Base-by-base conservation (phyloP, 2,113 vertebrate species). In the Capreolus pygargus region DNA sequence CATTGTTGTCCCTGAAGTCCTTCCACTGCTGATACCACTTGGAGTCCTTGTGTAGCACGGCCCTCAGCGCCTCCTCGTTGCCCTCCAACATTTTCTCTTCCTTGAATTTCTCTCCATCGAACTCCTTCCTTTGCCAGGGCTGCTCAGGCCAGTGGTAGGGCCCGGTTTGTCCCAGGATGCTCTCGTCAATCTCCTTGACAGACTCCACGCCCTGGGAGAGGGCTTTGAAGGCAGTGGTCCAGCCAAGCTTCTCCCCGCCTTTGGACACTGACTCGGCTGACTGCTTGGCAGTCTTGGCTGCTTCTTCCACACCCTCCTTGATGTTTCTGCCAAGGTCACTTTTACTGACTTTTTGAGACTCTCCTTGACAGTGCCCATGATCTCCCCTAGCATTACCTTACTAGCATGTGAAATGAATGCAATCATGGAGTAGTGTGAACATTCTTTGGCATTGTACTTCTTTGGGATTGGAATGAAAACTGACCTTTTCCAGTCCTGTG, bases 21-120 rank as follows among this genome's bases (percentile, higher is more conserved):
- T 99, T 99, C 99, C 99, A 99, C 98, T 99, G 99, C 97, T 99
- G 99, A 98, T 99, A 99, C 99, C 99, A 99, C 61, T 99, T 99
- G 6, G 99, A 99, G 98, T 99, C 99, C 93, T 99, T 99, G 97
- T 99, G 99, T 43, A 99, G 98, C 95, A 99, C 99, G 15, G 99
- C 98, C 0, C 99, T 99, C 99, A 99, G 98, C 5, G 99, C 99
- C 85, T 99, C 99, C 98, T 99, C 99, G 0, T 99, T 99, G 82
- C 99, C 99, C 91, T 99, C 99, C 36, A 99, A 99, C 87, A 99
- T 98, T 92, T 99, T 99, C 93, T 98, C 98, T 57, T 99, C 99
- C 21, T 99, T 99, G 1, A 95, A 97, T 55, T 98, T 99, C 50
- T 99, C 99, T 3, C 99, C 99, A 0, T 99, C 99, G 96, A 99